These are phyloP conservation scores for Australoheros facetus DNA, from an alignment of 2,797 vertebrate genomes.

Conservation along the genomic window DNA sequence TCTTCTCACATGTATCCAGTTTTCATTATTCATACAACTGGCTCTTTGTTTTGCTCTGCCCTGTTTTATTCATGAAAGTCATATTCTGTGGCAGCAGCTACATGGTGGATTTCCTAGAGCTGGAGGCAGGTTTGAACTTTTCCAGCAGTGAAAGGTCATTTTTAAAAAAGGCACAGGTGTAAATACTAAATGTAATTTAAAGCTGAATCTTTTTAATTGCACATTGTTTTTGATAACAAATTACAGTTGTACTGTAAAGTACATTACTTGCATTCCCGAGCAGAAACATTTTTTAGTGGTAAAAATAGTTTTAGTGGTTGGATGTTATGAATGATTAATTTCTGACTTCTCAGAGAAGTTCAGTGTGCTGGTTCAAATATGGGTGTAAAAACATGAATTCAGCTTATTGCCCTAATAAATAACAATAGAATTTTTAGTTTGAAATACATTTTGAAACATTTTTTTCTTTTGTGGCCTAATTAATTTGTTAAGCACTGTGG, in stretches of 20 bases:
- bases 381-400: neutral
- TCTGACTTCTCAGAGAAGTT: neutral
- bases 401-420: neutral
- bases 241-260: neutral
- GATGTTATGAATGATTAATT: neutral
- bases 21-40: slow-evolving; percentile 76
- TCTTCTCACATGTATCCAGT: slow-evolving; percentile 63
- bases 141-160: slow-evolving; percentile 12
- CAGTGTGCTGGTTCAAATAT: neutral
- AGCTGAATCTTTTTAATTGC: neutral
- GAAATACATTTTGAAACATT: neutral
- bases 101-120: slow-evolving; percentile 29
- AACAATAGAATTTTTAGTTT: neutral
- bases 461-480: neutral
- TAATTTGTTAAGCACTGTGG: too few relatives aligned
- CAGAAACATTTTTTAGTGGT: neutral
- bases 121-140: slow-evolving; percentile 32
- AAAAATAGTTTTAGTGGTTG: neutral
- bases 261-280: neutral
- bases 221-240: neutral
- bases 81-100: slow-evolving; percentile 50
- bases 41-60: slow-evolving; percentile 65
- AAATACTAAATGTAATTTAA: neutral
- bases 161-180: neutral
- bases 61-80: slow-evolving; percentile 73